Evolutionary conservation across 2,797 vertebrate genomes (phyloP), one percentile per base, ranked within the genome.

Genomic region (Leptoclinus maculatus): DNA sequence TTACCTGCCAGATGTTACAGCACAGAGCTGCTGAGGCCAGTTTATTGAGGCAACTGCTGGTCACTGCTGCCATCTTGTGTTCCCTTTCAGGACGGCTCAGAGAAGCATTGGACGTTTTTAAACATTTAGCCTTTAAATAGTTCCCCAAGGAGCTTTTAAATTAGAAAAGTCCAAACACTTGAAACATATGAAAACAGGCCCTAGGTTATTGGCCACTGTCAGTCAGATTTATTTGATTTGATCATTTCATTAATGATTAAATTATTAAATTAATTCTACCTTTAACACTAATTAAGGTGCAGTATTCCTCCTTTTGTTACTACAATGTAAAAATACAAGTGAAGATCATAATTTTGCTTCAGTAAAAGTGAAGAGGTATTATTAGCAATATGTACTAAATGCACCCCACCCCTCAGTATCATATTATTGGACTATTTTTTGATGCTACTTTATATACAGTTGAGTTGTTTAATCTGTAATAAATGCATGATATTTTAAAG

Each of bases 61-160:
- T 54, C 84, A 70, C 70, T 91, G 86, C 84, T 84, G 76, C 89
- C 91, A 86, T 74, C 93, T 68, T 14, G 86, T 91, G 92, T 23
- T 56, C 10, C 32, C 0, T 66, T 0, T 75, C 11, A 70, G 67
- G 11, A 74, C 8, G 51, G 68, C 36, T 57, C 4, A 41, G 63
- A 29, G 21, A 3, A 59, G 9, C 12, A 34, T 29, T 14, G n/a
- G 3, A 0, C 2, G 7, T 2, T 5, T 47, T 3, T 0, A 5
- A 60, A 17, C 17, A 65, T 23, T 12, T 19, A 25, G 29, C 8
- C 39, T 38, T 4, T 17, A 6, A 39, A 25, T 7, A 3, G 6
- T 23, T 45, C 12, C 11, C 0, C 2, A 3, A 23, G 32, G 12
- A 43, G 21, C 38, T 66, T 59, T 25, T 13, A 6, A 53, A 2